A percentile compares a stretch with the other conserved stretches of the same genome.
Evolutionary conservation across 1,140 invertebrate genomes (phyloP).

Genomic region (Holotrichia oblita): DNA sequence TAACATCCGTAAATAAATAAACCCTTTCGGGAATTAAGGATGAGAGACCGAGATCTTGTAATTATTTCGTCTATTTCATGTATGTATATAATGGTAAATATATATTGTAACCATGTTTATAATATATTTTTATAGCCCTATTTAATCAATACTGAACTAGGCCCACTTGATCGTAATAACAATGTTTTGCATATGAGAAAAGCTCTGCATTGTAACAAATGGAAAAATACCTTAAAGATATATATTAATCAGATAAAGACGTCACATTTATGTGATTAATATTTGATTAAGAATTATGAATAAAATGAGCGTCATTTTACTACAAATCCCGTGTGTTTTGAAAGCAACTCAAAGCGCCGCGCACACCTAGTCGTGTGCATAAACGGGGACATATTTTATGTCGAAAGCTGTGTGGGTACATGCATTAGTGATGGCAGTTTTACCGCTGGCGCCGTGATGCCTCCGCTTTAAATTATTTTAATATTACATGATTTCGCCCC

Average conservation of each 20-base stretch:
- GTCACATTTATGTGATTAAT: not conserved
- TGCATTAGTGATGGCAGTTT: constrained; percentile 35
- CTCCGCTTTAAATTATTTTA: constrained; percentile 40
- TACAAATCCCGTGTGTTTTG: constrained; percentile 7
- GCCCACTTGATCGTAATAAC: no score
- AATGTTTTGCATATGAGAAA: no score
- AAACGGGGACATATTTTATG: constrained; percentile 32
- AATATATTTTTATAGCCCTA: no score
- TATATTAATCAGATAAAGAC: not conserved
- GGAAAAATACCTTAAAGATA: no score
- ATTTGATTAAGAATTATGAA: not conserved
- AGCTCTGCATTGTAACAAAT: no score
- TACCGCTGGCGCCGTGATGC: constrained; percentile 13
- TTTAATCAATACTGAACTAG: not conserved
- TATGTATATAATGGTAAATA: not conserved
- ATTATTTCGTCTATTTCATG: not conserved
- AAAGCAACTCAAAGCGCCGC: not conserved
- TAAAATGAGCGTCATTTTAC: not conserved
- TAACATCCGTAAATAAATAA: constrained; percentile 22
- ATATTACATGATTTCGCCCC: constrained; percentile 51
- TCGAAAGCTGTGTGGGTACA: constrained; percentile 4
- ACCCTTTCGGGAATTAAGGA: not conserved
- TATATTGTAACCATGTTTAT: no score
- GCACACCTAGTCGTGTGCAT: not conserved
- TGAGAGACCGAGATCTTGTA: not conserved